Evolutionary conservation across 1,140 invertebrate species (phyloP).

Genomic region (Eupeodes corollae): DNA sequence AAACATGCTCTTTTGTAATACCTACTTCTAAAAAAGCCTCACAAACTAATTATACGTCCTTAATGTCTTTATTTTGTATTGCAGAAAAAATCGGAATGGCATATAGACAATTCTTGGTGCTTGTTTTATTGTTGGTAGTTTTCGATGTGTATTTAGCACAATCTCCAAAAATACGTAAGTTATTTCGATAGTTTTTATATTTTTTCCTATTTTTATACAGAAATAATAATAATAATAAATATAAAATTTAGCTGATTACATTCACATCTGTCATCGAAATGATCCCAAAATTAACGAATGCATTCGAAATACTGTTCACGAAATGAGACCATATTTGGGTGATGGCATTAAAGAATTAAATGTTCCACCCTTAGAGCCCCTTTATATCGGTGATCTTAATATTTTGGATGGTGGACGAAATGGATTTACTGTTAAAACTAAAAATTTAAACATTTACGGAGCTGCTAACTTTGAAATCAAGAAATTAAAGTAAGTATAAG

Average conservation of each 20-base stretch:
- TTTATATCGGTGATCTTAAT: conserved; percentile 47
- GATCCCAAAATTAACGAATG: conserved; percentile 47
- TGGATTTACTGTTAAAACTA: conserved; percentile 43
- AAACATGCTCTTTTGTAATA: too few relatives aligned
- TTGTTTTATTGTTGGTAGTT: conserved; percentile 3
- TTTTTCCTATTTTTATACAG: neutral
- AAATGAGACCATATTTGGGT: conserved; percentile 38
- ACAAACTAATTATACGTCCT: too few relatives aligned
- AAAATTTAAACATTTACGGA: conserved; percentile 44
- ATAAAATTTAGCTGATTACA: conserved; percentile 44
- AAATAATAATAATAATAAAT: too few relatives aligned
- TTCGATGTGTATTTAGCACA: conserved; percentile 6
- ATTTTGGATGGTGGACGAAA: conserved; percentile 38
- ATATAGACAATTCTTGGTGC: neutral
- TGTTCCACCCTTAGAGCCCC: conserved; percentile 48
- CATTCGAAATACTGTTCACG: conserved; percentile 41
- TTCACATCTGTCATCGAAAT: conserved; percentile 45
- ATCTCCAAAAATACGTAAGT: conserved; percentile 6
- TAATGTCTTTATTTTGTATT: too few relatives aligned
- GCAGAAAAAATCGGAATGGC: neutral
- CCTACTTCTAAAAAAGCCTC: too few relatives aligned
- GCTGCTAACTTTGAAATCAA: conserved; percentile 48
- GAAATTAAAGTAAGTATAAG: conserved; percentile 41
- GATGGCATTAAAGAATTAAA: conserved; percentile 46
- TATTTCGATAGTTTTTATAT: too few relatives aligned